phyloP scores from a whole-genome alignment of 2,797 vertebrate genomes.

The Sylvia borin region DNA sequence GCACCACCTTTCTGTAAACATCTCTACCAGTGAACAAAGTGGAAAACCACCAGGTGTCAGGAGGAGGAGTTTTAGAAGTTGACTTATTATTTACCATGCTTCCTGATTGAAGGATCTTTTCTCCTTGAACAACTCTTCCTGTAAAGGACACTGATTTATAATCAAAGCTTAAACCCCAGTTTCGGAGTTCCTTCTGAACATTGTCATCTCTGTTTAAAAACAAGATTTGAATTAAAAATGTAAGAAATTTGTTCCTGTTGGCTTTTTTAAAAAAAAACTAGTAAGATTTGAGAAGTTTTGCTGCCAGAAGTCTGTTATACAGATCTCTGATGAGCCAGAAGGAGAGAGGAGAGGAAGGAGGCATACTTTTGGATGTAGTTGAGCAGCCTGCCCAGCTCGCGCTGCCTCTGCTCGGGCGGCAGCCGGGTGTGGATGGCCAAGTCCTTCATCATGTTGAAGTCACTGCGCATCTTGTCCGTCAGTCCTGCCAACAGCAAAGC shows the following conservation, averaged over 20 bases:
- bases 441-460: conserved; percentile 92
- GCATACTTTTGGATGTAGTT: conserved; percentile 81
- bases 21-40: no score
- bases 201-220: conserved; percentile 79
- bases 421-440: conserved; percentile 85
- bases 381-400: conserved; percentile 83
- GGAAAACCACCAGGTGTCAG: no score
- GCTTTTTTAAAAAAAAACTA: neutral
- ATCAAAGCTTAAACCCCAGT: conserved; percentile 93
- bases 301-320: neutral
- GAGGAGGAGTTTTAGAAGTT: neutral
- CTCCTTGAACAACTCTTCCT: conserved; percentile 86
- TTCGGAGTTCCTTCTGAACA: conserved; percentile 84
- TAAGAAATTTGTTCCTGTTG: neutral
- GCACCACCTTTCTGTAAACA: no score
- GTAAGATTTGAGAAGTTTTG: neutral
- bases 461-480: conserved; percentile 90
- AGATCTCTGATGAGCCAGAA: fast-evolving
- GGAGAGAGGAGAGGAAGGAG: neutral
- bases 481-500: conserved; percentile 79
- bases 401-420: conserved; percentile 84
- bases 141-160: conserved; percentile 81
- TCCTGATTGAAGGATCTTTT: conserved; percentile 87
- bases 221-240: neutral
- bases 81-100: conserved; percentile 75